Evolutionary conservation across 2,797 vertebrate species (phyloP), one percentile per base, ranked within the genome.

Genomic region (Myiotriccus ornatus): DNA sequence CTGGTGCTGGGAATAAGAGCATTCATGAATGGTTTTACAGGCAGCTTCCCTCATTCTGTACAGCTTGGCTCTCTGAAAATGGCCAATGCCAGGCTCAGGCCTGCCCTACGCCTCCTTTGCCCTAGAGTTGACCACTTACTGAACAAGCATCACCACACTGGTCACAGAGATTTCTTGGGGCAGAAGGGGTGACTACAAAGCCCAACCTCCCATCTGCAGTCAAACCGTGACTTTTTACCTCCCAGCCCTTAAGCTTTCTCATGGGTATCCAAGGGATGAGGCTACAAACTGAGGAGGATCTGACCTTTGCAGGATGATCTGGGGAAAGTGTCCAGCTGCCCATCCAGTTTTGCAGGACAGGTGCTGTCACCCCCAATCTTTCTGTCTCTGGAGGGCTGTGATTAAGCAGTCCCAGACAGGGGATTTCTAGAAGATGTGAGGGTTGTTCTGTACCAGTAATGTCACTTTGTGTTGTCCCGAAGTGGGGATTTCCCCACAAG

Each of bases 391-490:
- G 24, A 84, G 28, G 32, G 4, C 65, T 20, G 21, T 55, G 57
- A 43, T 39, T 80, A 77, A 85, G n/a, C 12, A 43, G 15, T 65
- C 27, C 28, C 13, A 67, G 15, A 20, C 2, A 84, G 19, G 18
- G 14, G 13, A 46, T 71, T 73, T 78, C 1, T 63, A 32, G 64
- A 47, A 75, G 43, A 86, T 14, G 12, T 16, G 5, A 73, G 14
- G 10, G n/a, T 32, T 77, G 34, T 25, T 82, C 43, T 83, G 56
- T n/a, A 28, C 30, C 34, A 65, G 9, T 47, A 55, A 9, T 77
- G 23, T 32, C n/a, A 25, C 25, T 44, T 7, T 2, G 0, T 0
- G 0, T 34, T 73, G 17, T 57, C 21, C 84, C 0, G 0, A 60
- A 79, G 19, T 39, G 46, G 14, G 6, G 2, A 27, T 86, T 75